phyloP scores from a whole-genome alignment of 2,797 vertebrate species.

The Synaphobranchus kaupii region DNA sequence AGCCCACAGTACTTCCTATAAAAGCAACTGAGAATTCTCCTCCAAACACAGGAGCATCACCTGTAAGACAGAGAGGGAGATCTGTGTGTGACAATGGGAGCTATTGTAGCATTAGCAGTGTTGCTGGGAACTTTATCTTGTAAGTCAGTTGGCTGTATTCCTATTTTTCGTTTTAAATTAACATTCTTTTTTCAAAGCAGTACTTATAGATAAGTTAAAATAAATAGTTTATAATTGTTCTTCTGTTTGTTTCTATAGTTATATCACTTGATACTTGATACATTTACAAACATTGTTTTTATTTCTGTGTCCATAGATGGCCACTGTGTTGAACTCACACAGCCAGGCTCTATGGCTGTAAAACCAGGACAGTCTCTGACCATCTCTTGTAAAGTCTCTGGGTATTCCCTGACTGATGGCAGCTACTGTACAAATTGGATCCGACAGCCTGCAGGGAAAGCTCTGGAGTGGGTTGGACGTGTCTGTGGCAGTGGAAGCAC shows the following conservation, averaged over 20 bases:
- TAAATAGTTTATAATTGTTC: no score
- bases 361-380: background rate
- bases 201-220: no score
- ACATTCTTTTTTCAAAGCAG: no score
- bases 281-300: background rate
- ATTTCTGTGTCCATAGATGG: background rate
- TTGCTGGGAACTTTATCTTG: background rate
- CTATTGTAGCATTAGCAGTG: background rate
- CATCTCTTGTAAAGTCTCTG: conserved; percentile 3
- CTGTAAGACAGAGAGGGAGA: background rate
- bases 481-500: fast-evolving
- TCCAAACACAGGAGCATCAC: background rate
- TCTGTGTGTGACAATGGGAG: background rate
- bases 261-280: no score
- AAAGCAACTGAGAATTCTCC: background rate
- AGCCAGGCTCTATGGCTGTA: no score
- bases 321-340: no score
- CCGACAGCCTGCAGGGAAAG: no score
- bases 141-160: background rate
- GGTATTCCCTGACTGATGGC: conserved; percentile 22
- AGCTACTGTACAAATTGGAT: background rate
- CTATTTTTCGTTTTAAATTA: background rate
- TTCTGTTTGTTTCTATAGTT: no score
- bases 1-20: background rate
- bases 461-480: conserved; percentile 29